Percentiles rank a stretch among this genome's conserved stretches.
phyloP scores from a whole-genome alignment of 2,888 invertebrate species.

The Hoplodrina blanda region DNA sequence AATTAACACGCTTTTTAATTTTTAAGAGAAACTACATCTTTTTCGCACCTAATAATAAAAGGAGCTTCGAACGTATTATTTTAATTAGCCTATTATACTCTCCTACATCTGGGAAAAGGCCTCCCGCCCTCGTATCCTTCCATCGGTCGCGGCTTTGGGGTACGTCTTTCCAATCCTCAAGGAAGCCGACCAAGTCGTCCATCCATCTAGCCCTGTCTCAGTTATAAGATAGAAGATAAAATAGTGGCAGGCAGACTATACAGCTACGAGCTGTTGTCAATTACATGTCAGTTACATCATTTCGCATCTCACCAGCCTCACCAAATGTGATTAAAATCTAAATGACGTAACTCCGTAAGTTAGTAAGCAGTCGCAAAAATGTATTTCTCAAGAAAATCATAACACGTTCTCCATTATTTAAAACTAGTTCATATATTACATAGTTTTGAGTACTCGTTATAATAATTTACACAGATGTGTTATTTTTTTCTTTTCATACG shows the following conservation, averaged over 20 bases:
- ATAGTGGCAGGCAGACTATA: neutral
- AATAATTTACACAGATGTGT: conserved; percentile 36
- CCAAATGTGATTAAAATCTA: conserved; percentile 4
- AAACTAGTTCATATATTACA: neutral
- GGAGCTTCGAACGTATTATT: too few relatives aligned
- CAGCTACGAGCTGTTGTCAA: neutral
- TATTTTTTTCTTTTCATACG: conserved; percentile 58
- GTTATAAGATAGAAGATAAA: conserved; percentile 5
- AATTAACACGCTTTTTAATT: too few relatives aligned
- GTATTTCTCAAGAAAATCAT: neutral
- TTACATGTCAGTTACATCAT: neutral
- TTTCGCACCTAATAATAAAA: too few relatives aligned
- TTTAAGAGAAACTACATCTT: too few relatives aligned
- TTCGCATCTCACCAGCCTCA: neutral
- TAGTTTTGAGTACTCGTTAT: neutral
- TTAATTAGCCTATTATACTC: too few relatives aligned
- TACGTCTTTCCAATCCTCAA: too few relatives aligned
- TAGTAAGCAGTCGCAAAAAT: too few relatives aligned
- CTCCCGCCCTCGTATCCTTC: too few relatives aligned
- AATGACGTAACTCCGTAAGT: neutral
- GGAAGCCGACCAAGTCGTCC: too few relatives aligned
- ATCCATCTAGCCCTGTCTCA: too few relatives aligned
- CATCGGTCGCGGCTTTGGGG: too few relatives aligned
- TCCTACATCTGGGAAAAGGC: too few relatives aligned
- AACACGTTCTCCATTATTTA: neutral